Evolutionary conservation across 1,140 invertebrate genomes (phyloP).

Genomic region (Papilio polytes): DNA sequence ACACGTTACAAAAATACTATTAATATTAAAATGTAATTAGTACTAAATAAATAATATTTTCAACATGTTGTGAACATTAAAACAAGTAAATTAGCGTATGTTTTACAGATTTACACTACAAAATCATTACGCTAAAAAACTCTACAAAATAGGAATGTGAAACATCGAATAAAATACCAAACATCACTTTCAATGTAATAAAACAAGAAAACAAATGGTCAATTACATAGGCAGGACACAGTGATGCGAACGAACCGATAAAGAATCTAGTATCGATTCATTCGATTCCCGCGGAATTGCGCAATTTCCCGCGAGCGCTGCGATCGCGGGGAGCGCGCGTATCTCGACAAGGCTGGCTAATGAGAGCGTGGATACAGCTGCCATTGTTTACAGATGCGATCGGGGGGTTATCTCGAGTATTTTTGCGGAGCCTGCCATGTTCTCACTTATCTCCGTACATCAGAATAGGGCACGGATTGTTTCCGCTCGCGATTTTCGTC

Average conservation of each 20-base stretch:
- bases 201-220: slow-evolving; percentile 10
- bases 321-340: slow-evolving; percentile 45
- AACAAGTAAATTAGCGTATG: too few species aligned
- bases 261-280: slow-evolving; percentile 67
- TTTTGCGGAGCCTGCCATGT: slow-evolving; percentile 73
- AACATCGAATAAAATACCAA: background rate
- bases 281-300: slow-evolving; percentile 65
- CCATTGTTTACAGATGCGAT: slow-evolving; percentile 81
- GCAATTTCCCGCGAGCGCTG: slow-evolving; percentile 56
- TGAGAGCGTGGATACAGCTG: slow-evolving; percentile 73
- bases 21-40: background rate
- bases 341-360: slow-evolving; percentile 70
- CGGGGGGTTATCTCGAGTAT: slow-evolving; percentile 68
- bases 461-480: slow-evolving; percentile 71
- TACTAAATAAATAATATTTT: background rate
- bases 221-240: slow-evolving; percentile 27
- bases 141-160: background rate
- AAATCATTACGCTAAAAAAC: background rate
- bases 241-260: slow-evolving; percentile 57
- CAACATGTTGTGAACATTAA: background rate
- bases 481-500: slow-evolving; percentile 70
- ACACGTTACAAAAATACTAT: background rate
- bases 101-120: too few species aligned
- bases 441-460: slow-evolving; percentile 71
- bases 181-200: background rate